Percentiles rank a stretch among this genome's conserved stretches.
phyloP scores from a whole-genome alignment of 2,888 invertebrate genomes.

The Gortyna flavago region DNA sequence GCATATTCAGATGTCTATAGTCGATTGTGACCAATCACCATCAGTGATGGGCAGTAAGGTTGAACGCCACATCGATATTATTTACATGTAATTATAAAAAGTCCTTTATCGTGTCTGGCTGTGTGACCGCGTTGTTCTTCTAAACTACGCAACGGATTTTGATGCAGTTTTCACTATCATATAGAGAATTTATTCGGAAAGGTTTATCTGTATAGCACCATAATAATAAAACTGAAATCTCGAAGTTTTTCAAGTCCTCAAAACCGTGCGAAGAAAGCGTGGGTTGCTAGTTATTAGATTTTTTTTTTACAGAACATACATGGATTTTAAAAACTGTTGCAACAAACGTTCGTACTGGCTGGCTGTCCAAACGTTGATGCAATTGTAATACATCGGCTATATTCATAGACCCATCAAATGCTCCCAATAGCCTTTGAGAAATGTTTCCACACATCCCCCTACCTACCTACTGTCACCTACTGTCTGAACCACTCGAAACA shows the following conservation, averaged over 20 bases:
- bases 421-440: slow-evolving; percentile 14
- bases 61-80: too few relatives aligned
- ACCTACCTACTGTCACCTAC: too few relatives aligned
- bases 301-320: too few relatives aligned
- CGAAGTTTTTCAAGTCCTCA: neutral
- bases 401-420: slow-evolving; percentile 10
- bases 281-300: too few relatives aligned
- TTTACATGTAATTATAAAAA: too few relatives aligned
- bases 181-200: neutral
- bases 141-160: too few relatives aligned
- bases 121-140: neutral
- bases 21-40: neutral
- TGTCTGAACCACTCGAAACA: slow-evolving; percentile 23
- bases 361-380: neutral
- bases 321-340: neutral
- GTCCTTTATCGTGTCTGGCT: too few relatives aligned
- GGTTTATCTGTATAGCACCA: neutral
- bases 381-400: neutral
- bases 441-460: slow-evolving; percentile 35
- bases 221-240: neutral
- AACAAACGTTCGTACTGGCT: neutral
- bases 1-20: neutral
- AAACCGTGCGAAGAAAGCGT: too few relatives aligned
- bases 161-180: neutral
- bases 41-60: neutral